A percentile compares a stretch with the other conserved stretches of the same genome.
phyloP scores from a whole-genome alignment of 2,113 vertebrate genomes.

The Syngnathus scovelli region DNA sequence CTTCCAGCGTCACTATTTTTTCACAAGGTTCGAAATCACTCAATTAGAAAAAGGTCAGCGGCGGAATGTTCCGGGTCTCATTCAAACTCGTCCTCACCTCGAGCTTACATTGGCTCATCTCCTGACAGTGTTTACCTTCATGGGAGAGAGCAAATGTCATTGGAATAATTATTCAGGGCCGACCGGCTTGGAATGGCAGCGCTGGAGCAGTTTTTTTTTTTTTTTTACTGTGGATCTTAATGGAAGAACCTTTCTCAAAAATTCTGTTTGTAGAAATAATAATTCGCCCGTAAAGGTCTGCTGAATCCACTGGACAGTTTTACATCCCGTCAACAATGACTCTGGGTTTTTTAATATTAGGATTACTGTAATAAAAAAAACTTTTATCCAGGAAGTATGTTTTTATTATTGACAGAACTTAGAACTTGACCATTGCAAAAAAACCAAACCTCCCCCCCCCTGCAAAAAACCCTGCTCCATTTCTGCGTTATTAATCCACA shows the following conservation, averaged over 20 bases:
- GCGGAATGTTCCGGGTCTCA: slow-evolving; percentile 31
- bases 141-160: slow-evolving; percentile 48
- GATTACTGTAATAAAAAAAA: background rate
- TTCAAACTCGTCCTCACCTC: slow-evolving; percentile 39
- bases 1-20: slow-evolving; percentile 20
- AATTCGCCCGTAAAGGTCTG: background rate
- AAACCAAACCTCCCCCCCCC: background rate
- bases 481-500: background rate
- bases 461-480: background rate
- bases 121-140: slow-evolving; percentile 42
- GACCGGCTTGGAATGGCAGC: slow-evolving; percentile 16
- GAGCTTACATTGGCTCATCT: slow-evolving; percentile 27
- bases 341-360: background rate
- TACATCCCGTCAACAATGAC: background rate
- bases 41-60: slow-evolving; percentile 67
- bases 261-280: slow-evolving; percentile 2
- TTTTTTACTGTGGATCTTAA: background rate
- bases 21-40: slow-evolving; percentile 34
- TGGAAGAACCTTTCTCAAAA: background rate
- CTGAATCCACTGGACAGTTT: background rate
- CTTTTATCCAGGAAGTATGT: background rate
- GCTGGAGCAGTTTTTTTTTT: background rate
- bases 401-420: background rate
- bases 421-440: background rate
- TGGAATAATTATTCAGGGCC: slow-evolving; percentile 34